Percentiles rank a stretch among this genome's conserved stretches.
Evolutionary conservation across 2,113 vertebrate species (phyloP).

Genomic region (Microcebus jonahi): DNA sequence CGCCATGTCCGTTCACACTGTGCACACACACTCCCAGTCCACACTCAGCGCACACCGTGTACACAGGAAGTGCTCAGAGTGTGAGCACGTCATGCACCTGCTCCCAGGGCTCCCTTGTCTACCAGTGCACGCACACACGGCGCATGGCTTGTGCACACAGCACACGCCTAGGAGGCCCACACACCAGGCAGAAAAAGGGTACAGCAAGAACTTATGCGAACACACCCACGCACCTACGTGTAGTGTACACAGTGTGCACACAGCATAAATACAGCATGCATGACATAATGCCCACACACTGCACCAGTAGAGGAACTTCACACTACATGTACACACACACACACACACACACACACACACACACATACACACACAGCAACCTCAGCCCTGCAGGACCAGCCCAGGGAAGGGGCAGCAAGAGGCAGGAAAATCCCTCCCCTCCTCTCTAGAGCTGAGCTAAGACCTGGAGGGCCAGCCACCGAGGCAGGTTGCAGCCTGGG

Average conservation of each 20-base stretch:
- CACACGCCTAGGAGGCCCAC: not conserved
- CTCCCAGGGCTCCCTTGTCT: not conserved
- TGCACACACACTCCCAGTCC: not conserved
- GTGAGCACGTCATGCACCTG: not conserved
- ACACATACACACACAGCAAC: not conserved
- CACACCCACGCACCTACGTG: not conserved
- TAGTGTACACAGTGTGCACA: not conserved
- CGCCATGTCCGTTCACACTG: fast-evolving
- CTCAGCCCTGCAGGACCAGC: no score
- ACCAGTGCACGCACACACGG: fast-evolving
- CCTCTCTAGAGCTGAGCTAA: not conserved
- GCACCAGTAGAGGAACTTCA: not conserved
- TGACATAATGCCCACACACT: not conserved
- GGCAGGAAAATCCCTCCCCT: not conserved
- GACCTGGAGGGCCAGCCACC: not conserved
- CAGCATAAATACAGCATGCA: fast-evolving
- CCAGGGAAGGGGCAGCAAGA: not conserved
- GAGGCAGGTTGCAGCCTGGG: not conserved
- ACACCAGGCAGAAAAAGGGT: not conserved
- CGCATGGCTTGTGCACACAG: not conserved
- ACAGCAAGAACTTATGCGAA: not conserved
- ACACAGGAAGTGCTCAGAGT: not conserved
- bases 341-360: not conserved
- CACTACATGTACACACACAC: not conserved
- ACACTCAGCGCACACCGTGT: fast-evolving